Percentiles rank a stretch among this genome's conserved stretches.
phyloP scores from a whole-genome alignment of 2,113 vertebrate species.

The Capreolus pygargus region DNA sequence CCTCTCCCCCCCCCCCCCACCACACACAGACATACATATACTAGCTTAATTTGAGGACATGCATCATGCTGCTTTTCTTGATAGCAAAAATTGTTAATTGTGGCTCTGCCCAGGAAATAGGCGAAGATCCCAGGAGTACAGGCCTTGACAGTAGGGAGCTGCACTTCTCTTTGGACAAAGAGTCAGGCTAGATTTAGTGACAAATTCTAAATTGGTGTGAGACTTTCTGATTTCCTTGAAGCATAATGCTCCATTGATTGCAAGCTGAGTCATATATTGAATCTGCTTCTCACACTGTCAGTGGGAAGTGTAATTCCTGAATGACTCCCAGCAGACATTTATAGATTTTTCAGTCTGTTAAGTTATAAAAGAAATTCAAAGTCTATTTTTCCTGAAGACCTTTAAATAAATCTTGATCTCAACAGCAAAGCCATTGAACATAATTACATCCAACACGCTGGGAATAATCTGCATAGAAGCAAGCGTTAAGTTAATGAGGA shows the following conservation, averaged over 20 bases:
- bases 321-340: constrained; percentile 66
- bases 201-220: constrained; percentile 57
- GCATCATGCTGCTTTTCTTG: constrained; percentile 6
- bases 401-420: constrained; percentile 69
- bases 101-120: neutral
- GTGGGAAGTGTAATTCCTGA: constrained; percentile 61
- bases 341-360: constrained; percentile 70
- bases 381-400: constrained; percentile 16
- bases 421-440: constrained; percentile 42
- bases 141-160: neutral
- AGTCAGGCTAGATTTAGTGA: constrained; percentile 41
- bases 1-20: no score
- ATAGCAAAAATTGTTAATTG: constrained; percentile 18
- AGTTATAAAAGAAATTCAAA: constrained; percentile 61
- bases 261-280: constrained; percentile 56
- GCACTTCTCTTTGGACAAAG: constrained; percentile 37
- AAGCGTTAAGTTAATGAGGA: constrained; percentile 16
- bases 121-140: constrained; percentile 35
- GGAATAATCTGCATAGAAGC: constrained; percentile 39
- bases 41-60: neutral
- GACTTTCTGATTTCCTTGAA: constrained; percentile 59
- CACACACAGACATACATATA: neutral
- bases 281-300: constrained; percentile 58
- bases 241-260: constrained; percentile 64
- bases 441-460: constrained; percentile 53